Conservation (phyloP, 2,797 vertebrate species). For the Sebastes taczanowskii region DNA sequence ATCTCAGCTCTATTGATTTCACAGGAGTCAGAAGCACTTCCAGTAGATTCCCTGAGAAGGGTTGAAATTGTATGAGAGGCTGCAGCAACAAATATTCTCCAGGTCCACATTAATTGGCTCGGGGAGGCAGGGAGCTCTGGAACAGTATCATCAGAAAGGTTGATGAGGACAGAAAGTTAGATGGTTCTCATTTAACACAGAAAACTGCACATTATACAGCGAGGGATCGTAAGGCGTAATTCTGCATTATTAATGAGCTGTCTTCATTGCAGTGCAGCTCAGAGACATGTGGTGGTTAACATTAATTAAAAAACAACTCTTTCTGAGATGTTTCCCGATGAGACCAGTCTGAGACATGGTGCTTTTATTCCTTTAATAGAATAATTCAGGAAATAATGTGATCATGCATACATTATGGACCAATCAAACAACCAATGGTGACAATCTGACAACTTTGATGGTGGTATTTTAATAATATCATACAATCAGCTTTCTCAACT, state of each 20-base stretch:
- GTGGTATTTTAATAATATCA: not conserved
- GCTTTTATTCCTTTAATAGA: slow-evolving; percentile 29
- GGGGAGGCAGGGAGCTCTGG: slow-evolving; percentile 69
- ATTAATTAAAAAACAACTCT: slow-evolving; percentile 71
- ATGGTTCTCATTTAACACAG: slow-evolving; percentile 76
- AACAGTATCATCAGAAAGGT: slow-evolving; percentile 77
- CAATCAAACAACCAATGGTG: not conserved
- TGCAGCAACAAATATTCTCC: slow-evolving; percentile 75
- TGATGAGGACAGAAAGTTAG: slow-evolving; percentile 81
- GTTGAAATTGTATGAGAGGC: slow-evolving; percentile 70
- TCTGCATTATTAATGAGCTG: slow-evolving; percentile 76
- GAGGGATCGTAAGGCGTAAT: slow-evolving; percentile 48
- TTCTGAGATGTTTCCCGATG: slow-evolving; percentile 28
- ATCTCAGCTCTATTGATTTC: slow-evolving; percentile 81
- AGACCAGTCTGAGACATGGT: slow-evolving; percentile 14
- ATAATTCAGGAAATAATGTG: slow-evolving; percentile 35
- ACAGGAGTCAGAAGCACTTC: slow-evolving; percentile 72
- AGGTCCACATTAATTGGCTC: slow-evolving; percentile 83
- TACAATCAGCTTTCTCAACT: not conserved
- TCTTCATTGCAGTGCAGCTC: slow-evolving; percentile 59
- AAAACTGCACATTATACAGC: slow-evolving; percentile 65
- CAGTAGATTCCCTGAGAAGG: slow-evolving; percentile 71
- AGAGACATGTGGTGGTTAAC: slow-evolving; percentile 62
- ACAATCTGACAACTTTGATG: not conserved
- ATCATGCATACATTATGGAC: slow-evolving; percentile 2